A percentile compares a stretch with the other conserved stretches of the same genome.
phyloP scores from a whole-genome alignment of 2,797 vertebrate genomes.

The Muscicapa striata region DNA sequence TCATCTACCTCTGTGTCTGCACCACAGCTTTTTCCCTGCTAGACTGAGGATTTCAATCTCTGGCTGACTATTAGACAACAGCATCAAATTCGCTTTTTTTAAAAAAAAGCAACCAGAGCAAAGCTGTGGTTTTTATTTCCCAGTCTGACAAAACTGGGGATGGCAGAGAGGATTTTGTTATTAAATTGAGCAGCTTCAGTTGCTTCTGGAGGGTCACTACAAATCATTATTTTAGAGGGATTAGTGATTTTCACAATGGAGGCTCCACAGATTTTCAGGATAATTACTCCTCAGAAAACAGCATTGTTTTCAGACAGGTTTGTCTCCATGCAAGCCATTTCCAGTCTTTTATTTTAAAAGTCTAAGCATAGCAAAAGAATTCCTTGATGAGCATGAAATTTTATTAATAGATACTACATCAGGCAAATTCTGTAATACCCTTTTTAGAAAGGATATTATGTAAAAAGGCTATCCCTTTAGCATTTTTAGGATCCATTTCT shows the following conservation, averaged over 20 bases:
- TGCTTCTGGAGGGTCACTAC: conserved; percentile 17
- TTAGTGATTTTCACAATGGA: conserved; percentile 62
- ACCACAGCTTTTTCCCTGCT: background rate
- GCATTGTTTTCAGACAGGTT: conserved; percentile 42
- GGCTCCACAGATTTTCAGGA: conserved; percentile 45
- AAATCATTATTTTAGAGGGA: conserved; percentile 61
- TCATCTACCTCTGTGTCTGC: background rate
- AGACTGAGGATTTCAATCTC: background rate
- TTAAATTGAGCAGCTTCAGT: conserved; percentile 55
- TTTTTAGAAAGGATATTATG: background rate
- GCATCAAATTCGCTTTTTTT: conserved; percentile 1
- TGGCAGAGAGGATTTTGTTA: conserved; percentile 59
- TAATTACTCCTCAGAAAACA: conserved; percentile 46
- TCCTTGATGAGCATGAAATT: background rate
- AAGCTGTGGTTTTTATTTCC: conserved; percentile 38
- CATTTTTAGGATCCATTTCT: background rate
- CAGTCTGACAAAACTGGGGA: conserved; percentile 10
- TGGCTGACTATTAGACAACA: background rate
- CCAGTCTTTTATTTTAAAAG: conserved; percentile 22
- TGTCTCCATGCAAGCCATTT: conserved; percentile 25
- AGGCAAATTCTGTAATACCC: background rate
- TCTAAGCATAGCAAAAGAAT: conserved; percentile 3
- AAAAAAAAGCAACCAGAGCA: background rate
- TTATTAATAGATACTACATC: background rate
- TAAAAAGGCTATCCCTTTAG: background rate